Conservation (phyloP, 1,140 invertebrate genomes). For the Triops cancriformis region DNA sequence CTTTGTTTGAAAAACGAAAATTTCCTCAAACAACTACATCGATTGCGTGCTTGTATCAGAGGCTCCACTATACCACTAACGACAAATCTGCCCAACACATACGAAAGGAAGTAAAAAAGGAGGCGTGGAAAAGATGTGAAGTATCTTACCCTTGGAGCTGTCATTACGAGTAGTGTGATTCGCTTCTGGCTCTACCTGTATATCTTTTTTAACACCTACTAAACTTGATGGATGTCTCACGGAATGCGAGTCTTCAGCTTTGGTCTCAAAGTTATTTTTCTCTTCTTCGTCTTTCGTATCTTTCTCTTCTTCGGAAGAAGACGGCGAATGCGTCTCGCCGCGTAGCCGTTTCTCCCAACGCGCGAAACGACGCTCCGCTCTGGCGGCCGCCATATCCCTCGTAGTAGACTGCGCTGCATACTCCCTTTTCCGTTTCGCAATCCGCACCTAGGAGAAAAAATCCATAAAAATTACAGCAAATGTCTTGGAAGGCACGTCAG, state of each 20-base stretch:
- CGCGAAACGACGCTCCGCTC: not conserved
- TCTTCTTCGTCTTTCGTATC: not conserved
- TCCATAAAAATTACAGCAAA: not conserved
- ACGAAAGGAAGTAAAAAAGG: not conserved
- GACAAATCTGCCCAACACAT: too few relatives aligned
- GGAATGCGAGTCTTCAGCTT: not conserved
- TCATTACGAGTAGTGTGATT: not conserved
- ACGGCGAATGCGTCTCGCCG: not conserved
- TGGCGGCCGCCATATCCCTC: not conserved
- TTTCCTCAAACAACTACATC: too few relatives aligned
- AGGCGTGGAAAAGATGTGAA: not conserved
- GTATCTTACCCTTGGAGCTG: constrained; percentile 6
- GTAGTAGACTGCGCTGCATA: not conserved
- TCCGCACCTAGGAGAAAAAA: not conserved
- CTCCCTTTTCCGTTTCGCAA: not conserved
- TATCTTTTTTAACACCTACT: constrained; percentile 1
- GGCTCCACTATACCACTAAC: too few relatives aligned
- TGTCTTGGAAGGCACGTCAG: too few relatives aligned
- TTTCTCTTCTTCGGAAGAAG: not conserved
- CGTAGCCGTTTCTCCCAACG: not conserved
- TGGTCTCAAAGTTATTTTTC: not conserved
- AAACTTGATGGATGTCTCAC: not conserved
- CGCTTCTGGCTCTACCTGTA: constrained; percentile 12
- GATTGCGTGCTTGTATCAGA: too few relatives aligned
- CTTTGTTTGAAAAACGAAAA: too few relatives aligned